Percentiles rank a stretch among this genome's conserved stretches.
These are phyloP conservation scores for Drosophila bocqueti DNA, from an alignment of 1,140 invertebrate genomes.

Conservation along the genomic window DNA sequence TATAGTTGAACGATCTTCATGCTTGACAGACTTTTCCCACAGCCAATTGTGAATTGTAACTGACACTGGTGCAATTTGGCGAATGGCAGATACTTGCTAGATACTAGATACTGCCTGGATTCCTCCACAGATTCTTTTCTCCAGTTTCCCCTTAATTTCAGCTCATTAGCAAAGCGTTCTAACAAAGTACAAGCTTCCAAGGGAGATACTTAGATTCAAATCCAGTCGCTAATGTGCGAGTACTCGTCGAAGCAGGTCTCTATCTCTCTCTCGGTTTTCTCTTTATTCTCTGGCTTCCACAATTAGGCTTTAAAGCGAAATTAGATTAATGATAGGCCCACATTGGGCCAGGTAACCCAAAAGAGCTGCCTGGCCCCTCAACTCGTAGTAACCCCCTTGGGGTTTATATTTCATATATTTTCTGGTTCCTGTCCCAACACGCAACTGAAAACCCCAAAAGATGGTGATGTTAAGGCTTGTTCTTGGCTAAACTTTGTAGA, in stretches of 20 bases:
- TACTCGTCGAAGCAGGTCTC: conserved; percentile 33
- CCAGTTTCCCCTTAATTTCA: conserved; percentile 46
- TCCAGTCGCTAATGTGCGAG: conserved; percentile 57
- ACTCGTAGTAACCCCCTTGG: neutral
- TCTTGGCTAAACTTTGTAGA: conserved; percentile 62
- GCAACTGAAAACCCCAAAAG: conserved; percentile 47
- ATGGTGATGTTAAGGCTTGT: conserved; percentile 53
- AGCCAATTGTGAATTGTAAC: conserved; percentile 68
- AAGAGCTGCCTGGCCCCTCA: conserved; percentile 13
- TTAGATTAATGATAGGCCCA: conserved; percentile 80
- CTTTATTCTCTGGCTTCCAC: conserved; percentile 7
- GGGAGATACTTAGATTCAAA: conserved; percentile 32
- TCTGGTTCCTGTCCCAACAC: conserved; percentile 48
- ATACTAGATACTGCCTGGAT: conserved; percentile 13
- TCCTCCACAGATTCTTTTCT: conserved; percentile 5
- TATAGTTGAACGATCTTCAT: conserved; percentile 78
- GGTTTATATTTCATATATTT: conserved; percentile 10
- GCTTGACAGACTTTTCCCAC: conserved; percentile 60
- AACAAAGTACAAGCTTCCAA: conserved; percentile 31
- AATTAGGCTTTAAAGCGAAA: conserved; percentile 74
- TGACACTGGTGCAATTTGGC: conserved; percentile 67
- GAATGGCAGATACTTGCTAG: conserved; percentile 33
- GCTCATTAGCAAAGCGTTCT: conserved; percentile 57
- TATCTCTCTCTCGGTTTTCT: conserved; percentile 1
- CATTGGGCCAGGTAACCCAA: conserved; percentile 51